Evolutionary conservation across 2,888 invertebrate species (phyloP).

Genomic region (Scaptomyza caliginosa): DNA sequence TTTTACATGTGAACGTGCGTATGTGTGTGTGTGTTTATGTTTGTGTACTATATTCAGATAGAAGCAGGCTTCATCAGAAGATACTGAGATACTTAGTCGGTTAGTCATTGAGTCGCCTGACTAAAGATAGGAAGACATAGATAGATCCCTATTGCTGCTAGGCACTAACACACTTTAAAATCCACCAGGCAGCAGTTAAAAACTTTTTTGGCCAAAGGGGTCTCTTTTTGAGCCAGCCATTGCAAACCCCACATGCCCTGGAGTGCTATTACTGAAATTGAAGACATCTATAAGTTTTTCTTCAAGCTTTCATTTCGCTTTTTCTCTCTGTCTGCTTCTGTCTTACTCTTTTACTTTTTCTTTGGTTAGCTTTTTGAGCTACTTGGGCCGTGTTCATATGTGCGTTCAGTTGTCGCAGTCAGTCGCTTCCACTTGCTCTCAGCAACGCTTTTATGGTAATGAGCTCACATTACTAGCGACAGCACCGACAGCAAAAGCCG

Average conservation of each 20-base stretch:
- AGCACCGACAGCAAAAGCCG: slow-evolving; percentile 20
- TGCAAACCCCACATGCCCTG: slow-evolving; percentile 68
- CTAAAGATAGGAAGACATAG: background rate
- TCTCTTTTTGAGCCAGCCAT: slow-evolving; percentile 25
- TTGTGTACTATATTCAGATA: slow-evolving; percentile 21
- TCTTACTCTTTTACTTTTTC: background rate
- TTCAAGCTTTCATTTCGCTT: slow-evolving; percentile 28
- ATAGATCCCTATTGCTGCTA: slow-evolving; percentile 2
- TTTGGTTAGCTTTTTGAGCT: slow-evolving; percentile 14
- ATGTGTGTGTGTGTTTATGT: background rate
- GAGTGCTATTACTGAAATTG: slow-evolving; percentile 78
- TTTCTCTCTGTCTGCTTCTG: slow-evolving; percentile 7
- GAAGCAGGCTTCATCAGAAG: slow-evolving; percentile 43
- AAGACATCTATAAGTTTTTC: slow-evolving; percentile 76
- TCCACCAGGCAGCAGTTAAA: slow-evolving; percentile 72
- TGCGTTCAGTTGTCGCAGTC: slow-evolving; percentile 43
- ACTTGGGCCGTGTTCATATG: slow-evolving; percentile 39
- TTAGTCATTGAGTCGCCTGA: slow-evolving; percentile 26
- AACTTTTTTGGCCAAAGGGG: slow-evolving; percentile 65
- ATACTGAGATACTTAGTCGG: slow-evolving; percentile 31
- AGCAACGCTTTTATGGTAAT: slow-evolving; percentile 77
- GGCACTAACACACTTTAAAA: slow-evolving; percentile 66
- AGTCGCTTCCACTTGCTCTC: slow-evolving; percentile 21
- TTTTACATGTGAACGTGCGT: background rate
- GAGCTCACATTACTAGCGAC: slow-evolving; percentile 74